Evolutionary conservation across 2,888 invertebrate species (phyloP), one percentile per base, ranked within the genome.

Genomic region (Hyalella azteca): DNA sequence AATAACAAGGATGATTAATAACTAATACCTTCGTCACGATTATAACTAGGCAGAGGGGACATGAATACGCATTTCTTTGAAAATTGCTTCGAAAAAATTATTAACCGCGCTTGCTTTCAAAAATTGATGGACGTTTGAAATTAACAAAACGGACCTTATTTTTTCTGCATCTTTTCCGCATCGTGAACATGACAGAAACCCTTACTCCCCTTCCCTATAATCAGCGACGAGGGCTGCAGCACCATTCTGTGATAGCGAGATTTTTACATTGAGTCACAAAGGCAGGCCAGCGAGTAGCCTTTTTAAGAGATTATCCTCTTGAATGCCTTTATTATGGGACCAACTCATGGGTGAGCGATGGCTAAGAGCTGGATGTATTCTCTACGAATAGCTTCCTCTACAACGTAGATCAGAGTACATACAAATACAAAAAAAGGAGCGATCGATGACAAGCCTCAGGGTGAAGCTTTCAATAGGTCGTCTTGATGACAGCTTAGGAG

Each of bases 291-390:
- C 29, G 36, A 66, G n/a, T 36, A 66, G 66, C 66, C 66, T 66
- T 66, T 66, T 66, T 66, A 66, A 66, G 66, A 36, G 66, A 66
- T 66, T 66, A 66, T 66, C 66, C 66, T 36, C 66, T 66, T 66
- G 66, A 66, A 66, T 66, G 66, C 66, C 39, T 66, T 66, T 66
- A 66, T 66, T 66, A 66, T 36, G 36, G 66, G 66, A 22, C 66
- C 66, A 66, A 66, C 39, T 66, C 66, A 29, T 36, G 66, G 66
- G 66, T 66, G 66, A 66, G 66, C 22, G 66, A 36, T n/a, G 66
- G 66, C 32, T 66, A 13, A 66, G 36, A 66, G 32, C 29, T 32
- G 59, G 66, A 11, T 36, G 36, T n/a, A n/a, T n/a, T n/a, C 66
- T 36, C 66, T 11, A 32, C 66, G 66, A 66, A 66, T 36, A 36